Evolutionary conservation across 2,113 vertebrate species (phyloP).

Genomic region (Tachycineta bicolor): DNA sequence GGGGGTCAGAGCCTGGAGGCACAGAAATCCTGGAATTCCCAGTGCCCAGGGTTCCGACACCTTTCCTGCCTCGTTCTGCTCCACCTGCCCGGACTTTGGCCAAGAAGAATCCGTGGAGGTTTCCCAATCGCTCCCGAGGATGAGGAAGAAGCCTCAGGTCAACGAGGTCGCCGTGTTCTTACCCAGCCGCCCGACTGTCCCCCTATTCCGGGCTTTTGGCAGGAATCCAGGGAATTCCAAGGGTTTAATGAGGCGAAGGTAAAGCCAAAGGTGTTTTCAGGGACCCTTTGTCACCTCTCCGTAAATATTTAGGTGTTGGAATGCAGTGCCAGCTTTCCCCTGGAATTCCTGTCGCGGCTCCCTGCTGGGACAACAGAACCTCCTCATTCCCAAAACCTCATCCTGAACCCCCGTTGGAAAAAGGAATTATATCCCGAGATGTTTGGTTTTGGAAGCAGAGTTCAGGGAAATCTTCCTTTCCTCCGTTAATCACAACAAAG

Average conservation of each 20-base stretch:
- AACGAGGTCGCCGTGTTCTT: not conserved
- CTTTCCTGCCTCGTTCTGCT: not conserved
- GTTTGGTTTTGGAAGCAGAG: not conserved
- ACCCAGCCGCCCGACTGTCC: not conserved
- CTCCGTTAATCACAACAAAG: not conserved
- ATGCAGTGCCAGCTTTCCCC: not conserved
- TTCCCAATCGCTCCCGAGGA: not conserved
- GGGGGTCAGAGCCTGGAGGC: too few relatives aligned
- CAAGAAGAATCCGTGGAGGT: not conserved
- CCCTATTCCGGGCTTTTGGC: not conserved
- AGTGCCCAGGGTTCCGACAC: too few relatives aligned
- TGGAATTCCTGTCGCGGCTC: not conserved
- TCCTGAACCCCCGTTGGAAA: not conserved
- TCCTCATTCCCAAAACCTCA: not conserved
- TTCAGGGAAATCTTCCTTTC: not conserved
- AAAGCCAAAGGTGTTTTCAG: not conserved
- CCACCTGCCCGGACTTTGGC: not conserved
- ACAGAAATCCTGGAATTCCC: too few relatives aligned
- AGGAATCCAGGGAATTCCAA: not conserved
- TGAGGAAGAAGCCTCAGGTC: not conserved
- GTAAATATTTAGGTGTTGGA: not conserved
- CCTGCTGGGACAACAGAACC: not conserved
- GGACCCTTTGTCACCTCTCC: not conserved
- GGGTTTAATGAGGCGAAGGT: not conserved
- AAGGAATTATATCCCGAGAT: accelerated